Percentiles rank a stretch among this genome's conserved stretches.
Conservation (phyloP, 2,888 invertebrate genomes). For the Luperina nickerlii region DNA sequence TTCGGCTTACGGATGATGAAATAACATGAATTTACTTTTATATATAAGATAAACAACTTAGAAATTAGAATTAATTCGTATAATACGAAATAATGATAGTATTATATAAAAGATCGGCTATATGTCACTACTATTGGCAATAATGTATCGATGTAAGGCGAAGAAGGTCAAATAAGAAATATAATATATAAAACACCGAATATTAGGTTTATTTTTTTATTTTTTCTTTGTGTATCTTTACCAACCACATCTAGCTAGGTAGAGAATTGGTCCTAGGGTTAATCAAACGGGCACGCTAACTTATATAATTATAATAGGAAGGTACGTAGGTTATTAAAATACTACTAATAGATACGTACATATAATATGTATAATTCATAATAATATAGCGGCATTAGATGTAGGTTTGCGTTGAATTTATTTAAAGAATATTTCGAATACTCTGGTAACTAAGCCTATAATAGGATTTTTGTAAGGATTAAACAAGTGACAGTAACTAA, state of each 20-base stretch:
- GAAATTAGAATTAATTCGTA: background rate
- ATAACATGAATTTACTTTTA: background rate
- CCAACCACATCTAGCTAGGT: constrained; percentile 39
- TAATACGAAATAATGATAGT: background rate
- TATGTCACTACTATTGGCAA: background rate
- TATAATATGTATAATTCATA: background rate
- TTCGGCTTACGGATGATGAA: background rate
- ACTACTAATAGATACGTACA: background rate
- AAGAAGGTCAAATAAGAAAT: constrained; percentile 52
- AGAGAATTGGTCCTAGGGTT: background rate
- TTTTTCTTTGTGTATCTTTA: background rate
- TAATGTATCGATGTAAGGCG: background rate
- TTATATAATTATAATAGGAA: background rate
- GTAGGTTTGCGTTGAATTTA: background rate
- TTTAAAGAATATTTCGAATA: constrained; percentile 1
- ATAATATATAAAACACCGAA: constrained; percentile 40
- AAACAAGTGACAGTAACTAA: background rate
- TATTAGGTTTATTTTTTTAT: background rate
- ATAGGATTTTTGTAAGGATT: background rate
- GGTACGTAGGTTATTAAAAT: background rate
- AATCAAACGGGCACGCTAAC: constrained; percentile 3
- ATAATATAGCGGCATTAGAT: background rate
- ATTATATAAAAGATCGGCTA: background rate
- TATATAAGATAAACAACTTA: background rate
- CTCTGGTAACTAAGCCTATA: background rate